Base-by-base conservation (phyloP, 2,113 vertebrate genomes). In the Girardinichthys multiradiatus region DNA sequence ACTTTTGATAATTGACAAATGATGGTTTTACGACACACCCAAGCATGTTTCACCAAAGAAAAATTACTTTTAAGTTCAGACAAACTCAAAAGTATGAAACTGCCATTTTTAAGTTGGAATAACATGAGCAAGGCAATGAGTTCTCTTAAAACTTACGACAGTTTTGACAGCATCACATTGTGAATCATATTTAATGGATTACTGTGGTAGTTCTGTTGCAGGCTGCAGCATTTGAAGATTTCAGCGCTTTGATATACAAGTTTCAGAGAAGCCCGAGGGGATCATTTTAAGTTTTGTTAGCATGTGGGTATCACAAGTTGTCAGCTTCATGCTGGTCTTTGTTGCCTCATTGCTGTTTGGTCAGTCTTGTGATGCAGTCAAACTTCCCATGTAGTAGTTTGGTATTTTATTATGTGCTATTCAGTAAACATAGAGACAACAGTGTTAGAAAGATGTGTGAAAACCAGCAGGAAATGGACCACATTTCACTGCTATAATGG, bases 401-500 rank as follows among this genome's bases (percentile, higher is more conserved):
- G 60, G 14, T 24, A 31, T 8, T 68, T 70, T 5, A 14, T 42
- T 10, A 37, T 60, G 33, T 33, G 0, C 21, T 28, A 33, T 24
- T 67, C 24, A 45, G 59, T 39, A 28, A 81, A 65, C 33, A 30
- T 62, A 68, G 51, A 58, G 1, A 57, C 27, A 37, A 19, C 42
- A 64, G 31, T 78, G 64, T 79, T 68, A 8, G 15, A 68, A 30
- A 68, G 54, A 79, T 8, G 27, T 82, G 77, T 80, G 77, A 84
- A 29, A 68, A 84, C 67, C 24, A 17, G 57, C 89, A 92, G 94
- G 92, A 93, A 94, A 76, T 64, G 2, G 59, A 85, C 82, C 87
- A 89, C 83, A 90, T 92, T 87, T 86, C 68, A 81, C 45, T 27
- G 65, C 74, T 84, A 80, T 82, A 77, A 81, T 71, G 76, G 82